Percentiles rank a stretch among this genome's conserved stretches.
Conservation (phyloP, 2,888 invertebrate species). For the Siphlonurus alternatus region DNA sequence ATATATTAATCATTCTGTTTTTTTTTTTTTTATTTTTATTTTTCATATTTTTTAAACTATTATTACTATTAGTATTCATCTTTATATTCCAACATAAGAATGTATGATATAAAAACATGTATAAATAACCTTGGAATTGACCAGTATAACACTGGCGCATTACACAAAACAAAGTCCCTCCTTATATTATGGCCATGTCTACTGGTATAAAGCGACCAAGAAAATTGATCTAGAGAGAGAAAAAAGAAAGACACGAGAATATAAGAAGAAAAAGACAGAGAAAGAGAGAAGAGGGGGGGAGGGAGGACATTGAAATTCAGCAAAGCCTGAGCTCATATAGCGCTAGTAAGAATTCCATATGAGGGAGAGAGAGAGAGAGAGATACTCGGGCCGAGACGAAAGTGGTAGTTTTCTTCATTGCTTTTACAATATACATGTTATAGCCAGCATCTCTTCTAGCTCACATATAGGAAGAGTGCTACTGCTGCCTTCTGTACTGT, state of each 20-base stretch:
- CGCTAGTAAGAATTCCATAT: neutral
- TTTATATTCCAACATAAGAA: too few relatives aligned
- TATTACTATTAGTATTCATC: too few relatives aligned
- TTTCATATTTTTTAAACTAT: too few relatives aligned
- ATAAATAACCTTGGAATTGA: too few relatives aligned
- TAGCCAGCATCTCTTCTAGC: neutral
- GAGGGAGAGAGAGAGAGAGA: neutral
- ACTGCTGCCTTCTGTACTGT: neutral
- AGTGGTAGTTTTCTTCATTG: neutral
- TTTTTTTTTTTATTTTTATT: too few relatives aligned
- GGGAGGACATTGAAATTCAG: neutral
- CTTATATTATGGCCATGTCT: neutral
- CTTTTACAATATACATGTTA: neutral
- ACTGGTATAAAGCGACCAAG: neutral
- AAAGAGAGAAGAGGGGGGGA: conserved; percentile 1
- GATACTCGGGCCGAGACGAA: neutral
- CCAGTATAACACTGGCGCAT: neutral
- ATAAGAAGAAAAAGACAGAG: neutral
- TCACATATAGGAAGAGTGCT: too few relatives aligned
- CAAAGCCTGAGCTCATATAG: neutral
- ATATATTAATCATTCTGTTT: too few relatives aligned
- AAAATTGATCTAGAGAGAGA: neutral
- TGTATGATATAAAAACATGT: too few relatives aligned
- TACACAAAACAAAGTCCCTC: neutral
- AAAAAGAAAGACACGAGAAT: neutral